Conservation (phyloP, 2,888 invertebrate genomes). For the Tipula helvola region DNA sequence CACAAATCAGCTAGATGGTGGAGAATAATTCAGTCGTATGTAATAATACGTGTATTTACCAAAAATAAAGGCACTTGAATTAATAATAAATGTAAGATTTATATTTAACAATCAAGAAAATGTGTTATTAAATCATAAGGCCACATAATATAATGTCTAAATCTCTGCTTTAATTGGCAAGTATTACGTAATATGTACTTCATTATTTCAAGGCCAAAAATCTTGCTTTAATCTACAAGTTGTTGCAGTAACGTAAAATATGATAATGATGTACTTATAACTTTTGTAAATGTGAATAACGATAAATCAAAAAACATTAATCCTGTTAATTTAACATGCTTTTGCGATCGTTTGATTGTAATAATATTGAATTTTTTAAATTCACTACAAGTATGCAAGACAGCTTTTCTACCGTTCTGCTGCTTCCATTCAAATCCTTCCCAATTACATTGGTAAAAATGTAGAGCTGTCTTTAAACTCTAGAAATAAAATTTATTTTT, state of each 20-base stretch:
- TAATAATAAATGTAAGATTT: no score
- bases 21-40: no score
- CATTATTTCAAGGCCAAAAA: no score
- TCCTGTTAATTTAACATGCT: conserved; percentile 29
- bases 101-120: no score
- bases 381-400: background rate
- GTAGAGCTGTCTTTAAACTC: conserved; percentile 24
- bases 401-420: conserved; percentile 6
- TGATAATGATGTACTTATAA: conserved; percentile 33
- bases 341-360: conserved; percentile 30
- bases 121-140: no score
- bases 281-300: conserved; percentile 30
- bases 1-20: no score
- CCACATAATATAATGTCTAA: no score
- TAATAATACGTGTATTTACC: no score
- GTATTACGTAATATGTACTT: no score
- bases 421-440: conserved; percentile 19
- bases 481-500: conserved; percentile 14
- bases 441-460: conserved; percentile 25
- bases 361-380: conserved; percentile 19
- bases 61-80: no score
- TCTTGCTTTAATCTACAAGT: conserved; percentile 15
- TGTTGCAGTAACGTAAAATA: conserved; percentile 32
- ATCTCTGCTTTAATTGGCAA: no score
- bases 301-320: conserved; percentile 32